Evolutionary conservation across 2,113 vertebrate genomes (phyloP), one percentile per base, ranked within the genome.

Genomic region (Beaufortia kweichowensis): DNA sequence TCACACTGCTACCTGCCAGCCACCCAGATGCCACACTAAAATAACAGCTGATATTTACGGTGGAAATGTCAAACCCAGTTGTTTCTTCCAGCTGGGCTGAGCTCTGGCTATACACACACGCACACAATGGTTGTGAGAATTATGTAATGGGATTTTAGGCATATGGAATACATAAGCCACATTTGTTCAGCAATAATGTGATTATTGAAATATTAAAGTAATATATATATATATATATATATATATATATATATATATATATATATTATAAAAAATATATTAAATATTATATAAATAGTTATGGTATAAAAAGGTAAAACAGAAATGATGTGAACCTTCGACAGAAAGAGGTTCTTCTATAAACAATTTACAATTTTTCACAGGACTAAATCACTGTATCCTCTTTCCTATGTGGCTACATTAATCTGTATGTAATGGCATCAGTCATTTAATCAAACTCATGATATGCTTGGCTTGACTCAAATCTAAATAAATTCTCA

Each of bases 61-160:
- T 81, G 81, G 73, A 85, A 85, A 85, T 83, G 84, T 85, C 84
- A 85, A 74, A 76, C 79, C 29, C 72, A 77, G 79, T 83, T 78
- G 76, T 77, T 83, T 79, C 79, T 76, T 81, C 83, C 79, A 79
- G 79, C 81, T 73, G 81, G 77, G 81, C 24, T 53, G 76, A 79
- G 74, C 76, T 50, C 53, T 39, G 23, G 77, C 75, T 64, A 69
- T 46, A 31, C 61, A 50, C 29, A 46, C 56, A 23, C 17, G 19
- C 15, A 15, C 62, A 57, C 48, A 57, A 46, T 71, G 53, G 59
- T 67, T 62, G 76, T 64, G 60, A 15, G 21, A n/a, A 60, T 77
- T 75, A 78, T 70, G 57, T 65, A 81, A 68, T 41, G 57, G 21
- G n/a, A 69, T 41, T 59, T 68, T 57, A 41, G 21, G 64, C 63